Conservation (phyloP, 2,888 invertebrate genomes). For the Cryptocephalus primarius region DNA sequence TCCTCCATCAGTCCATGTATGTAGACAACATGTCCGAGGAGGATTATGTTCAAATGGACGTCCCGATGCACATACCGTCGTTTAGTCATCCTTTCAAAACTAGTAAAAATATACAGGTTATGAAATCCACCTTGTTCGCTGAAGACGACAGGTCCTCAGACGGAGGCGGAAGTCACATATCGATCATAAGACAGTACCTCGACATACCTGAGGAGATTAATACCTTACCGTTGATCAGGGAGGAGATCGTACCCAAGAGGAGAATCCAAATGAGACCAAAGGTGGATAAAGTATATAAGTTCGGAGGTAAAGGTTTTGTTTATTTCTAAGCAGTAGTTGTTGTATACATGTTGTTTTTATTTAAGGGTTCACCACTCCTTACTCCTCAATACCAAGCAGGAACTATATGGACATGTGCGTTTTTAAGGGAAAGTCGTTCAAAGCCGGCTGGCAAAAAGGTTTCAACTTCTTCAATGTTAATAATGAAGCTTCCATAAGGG, state of each 20-base stretch:
- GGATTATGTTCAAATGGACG: slow-evolving; percentile 14
- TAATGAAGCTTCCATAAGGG: slow-evolving; percentile 9
- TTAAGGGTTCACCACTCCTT: slow-evolving; percentile 6
- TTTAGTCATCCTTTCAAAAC: slow-evolving; percentile 12
- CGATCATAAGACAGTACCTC: slow-evolving; percentile 18
- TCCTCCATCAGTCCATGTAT: slow-evolving; percentile 22
- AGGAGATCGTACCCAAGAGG: slow-evolving; percentile 9
- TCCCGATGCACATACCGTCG: slow-evolving; percentile 9
- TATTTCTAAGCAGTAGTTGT: too few relatives aligned
- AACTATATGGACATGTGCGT: slow-evolving; percentile 46
- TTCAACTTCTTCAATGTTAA: slow-evolving; percentile 36
- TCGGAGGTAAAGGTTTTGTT: slow-evolving; percentile 11
- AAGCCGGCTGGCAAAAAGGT: slow-evolving; percentile 65
- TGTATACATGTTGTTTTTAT: slow-evolving; percentile 1
- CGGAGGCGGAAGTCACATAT: slow-evolving; percentile 17
- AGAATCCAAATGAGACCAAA: slow-evolving; percentile 16
- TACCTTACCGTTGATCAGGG: slow-evolving; percentile 11
- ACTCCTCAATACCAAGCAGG: slow-evolving; percentile 9
- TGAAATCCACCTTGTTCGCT: slow-evolving; percentile 22
- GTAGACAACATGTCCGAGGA: slow-evolving; percentile 21
- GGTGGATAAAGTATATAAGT: slow-evolving; percentile 18
- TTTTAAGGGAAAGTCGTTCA: slow-evolving; percentile 53
- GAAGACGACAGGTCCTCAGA: slow-evolving; percentile 21
- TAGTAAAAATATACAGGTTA: slow-evolving; percentile 19
- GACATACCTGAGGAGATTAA: slow-evolving; percentile 19